phyloP scores from a whole-genome alignment of 2,888 invertebrate species.

The Serripes groenlandicus region DNA sequence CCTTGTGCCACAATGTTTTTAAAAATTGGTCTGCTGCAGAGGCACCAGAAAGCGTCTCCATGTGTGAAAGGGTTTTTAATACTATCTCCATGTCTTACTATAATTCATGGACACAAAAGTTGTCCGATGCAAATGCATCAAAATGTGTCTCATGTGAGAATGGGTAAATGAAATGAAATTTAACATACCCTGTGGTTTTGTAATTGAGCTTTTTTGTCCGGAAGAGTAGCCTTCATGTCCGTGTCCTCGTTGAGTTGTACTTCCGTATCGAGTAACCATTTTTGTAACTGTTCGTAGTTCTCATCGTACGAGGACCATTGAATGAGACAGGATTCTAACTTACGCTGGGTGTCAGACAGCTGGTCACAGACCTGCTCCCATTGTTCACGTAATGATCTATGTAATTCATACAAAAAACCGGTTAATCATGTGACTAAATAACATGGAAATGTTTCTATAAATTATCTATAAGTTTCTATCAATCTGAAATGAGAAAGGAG shows the following conservation, averaged over 20 bases:
- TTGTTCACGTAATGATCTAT: constrained; percentile 76
- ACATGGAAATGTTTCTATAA: neutral
- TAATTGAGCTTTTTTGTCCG: constrained; percentile 95
- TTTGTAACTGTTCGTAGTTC: constrained; percentile 91
- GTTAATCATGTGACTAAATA: neutral
- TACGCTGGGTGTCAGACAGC: constrained; percentile 93
- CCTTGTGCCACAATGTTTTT: neutral
- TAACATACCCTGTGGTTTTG: constrained; percentile 91
- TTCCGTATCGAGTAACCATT: constrained; percentile 93
- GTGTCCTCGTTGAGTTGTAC: constrained; percentile 92
- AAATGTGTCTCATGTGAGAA: too few species aligned
- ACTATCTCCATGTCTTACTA: too few species aligned
- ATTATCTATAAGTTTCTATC: neutral
- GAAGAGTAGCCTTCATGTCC: constrained; percentile 94
- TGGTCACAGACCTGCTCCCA: constrained; percentile 89
- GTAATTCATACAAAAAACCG: constrained; percentile 10
- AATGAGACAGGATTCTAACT: constrained; percentile 94
- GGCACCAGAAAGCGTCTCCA: too few species aligned
- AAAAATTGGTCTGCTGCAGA: too few species aligned
- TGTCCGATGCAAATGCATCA: too few species aligned
- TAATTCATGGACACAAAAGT: too few species aligned
- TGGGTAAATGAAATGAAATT: too few species aligned
- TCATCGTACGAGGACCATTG: constrained; percentile 98
- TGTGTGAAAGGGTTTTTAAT: too few species aligned
- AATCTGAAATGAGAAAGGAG: neutral